phyloP scores from a whole-genome alignment of 2,888 invertebrate species.

The Drosophila basisetae region DNA sequence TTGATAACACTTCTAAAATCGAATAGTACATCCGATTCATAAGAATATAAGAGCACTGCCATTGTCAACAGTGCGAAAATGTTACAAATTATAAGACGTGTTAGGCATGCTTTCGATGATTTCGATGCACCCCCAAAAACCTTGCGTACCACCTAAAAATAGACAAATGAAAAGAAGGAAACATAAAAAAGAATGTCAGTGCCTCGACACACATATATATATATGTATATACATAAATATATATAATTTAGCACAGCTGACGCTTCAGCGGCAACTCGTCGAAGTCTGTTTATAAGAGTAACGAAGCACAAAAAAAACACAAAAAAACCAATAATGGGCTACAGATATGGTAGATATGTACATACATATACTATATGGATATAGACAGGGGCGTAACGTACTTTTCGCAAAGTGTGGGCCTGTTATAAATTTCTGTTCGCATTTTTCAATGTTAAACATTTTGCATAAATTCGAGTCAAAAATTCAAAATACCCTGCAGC shows the following conservation, averaged over 20 bases:
- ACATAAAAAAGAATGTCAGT: slow-evolving; percentile 1
- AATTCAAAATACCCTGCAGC: background rate
- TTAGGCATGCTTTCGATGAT: slow-evolving; percentile 2
- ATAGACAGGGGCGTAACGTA: background rate
- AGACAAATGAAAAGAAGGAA: slow-evolving; percentile 3
- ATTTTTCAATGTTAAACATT: background rate
- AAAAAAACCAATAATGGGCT: background rate
- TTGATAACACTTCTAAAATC: background rate
- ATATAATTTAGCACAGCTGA: slow-evolving; percentile 30
- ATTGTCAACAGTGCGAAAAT: background rate
- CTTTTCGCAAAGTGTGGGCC: background rate
- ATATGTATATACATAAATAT: background rate
- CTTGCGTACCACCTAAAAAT: slow-evolving; percentile 11
- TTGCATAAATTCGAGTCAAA: background rate
- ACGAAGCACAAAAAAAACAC: slow-evolving; percentile 15
- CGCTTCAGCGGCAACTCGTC: background rate
- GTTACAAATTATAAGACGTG: slow-evolving; percentile 1
- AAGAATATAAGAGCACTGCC: background rate
- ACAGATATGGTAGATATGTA: slow-evolving; percentile 15
- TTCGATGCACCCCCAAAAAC: slow-evolving; percentile 4
- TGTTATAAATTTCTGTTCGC: background rate
- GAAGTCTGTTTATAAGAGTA: slow-evolving; percentile 43
- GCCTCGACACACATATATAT: background rate
- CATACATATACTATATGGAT: slow-evolving; percentile 1
- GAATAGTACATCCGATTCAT: no score